Evolutionary conservation across 53 echinoderm and acorn worm species (phyloP), one percentile per base, ranked within the genome.

Genomic region (Paracentrotus lividus): DNA sequence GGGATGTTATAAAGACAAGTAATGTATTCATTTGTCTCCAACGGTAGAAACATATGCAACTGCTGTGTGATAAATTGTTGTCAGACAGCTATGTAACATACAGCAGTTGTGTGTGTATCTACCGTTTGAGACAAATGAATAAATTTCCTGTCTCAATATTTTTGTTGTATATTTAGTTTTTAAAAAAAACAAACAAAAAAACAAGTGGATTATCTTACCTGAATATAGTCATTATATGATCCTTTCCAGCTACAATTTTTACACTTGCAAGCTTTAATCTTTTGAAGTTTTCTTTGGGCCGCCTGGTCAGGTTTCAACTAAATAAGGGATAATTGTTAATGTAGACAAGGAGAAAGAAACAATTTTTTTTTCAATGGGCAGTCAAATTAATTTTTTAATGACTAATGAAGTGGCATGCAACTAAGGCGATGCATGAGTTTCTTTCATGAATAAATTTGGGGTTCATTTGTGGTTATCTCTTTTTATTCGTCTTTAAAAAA

Each of bases 201-300:
- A n/a, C n/a, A n/a, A n/a, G n/a, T n/a, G n/a, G n/a, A n/a, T n/a
- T 75, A 23, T 77, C 61, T 59, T 40, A 88, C 88, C 88, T 88
- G 38, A 38, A 88, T 88, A 14, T 40, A 88, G 1, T 88, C 88
- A 60, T 8, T 88, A 26, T 88, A 88, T 42, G 88, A 64, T 5
- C 88, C 88, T 60, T 56, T 88, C 59, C 58, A 88, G 88, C 31
- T 59, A 55, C 88, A 88, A 4, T 88, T 88, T 42, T 88, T 88
- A 42, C 88, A 88, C 43, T 43, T 58, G 59, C 42, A 54, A 16
- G 53, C 29, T n/a, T 88, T 88, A 15, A 88, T 55, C 21, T 88
- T 88, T 43, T 88, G 60, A 6, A 88, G 88, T 16, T 38, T 58
- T 42, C 23, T 58, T 42, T 59, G 88, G 42, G 61, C 88, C 34